These are phyloP conservation scores for Xiphophorus maculatus DNA, from an alignment of 2,113 vertebrate genomes.

Conservation along the genomic window DNA sequence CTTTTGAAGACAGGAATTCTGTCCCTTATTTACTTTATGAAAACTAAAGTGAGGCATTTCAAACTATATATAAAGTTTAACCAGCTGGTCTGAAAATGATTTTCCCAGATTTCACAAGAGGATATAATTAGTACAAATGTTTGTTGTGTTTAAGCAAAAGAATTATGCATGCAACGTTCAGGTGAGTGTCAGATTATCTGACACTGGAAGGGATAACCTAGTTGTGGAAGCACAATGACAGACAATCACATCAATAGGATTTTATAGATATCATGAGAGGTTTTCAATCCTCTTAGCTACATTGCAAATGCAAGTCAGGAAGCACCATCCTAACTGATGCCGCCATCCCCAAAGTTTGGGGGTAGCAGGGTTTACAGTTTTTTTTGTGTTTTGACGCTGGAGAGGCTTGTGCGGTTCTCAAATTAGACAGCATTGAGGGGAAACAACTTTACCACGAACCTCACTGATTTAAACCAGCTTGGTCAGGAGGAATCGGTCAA, in stretches of 20 bases:
- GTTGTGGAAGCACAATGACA: conserved; percentile 12
- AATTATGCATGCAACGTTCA: neutral
- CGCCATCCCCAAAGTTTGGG: too few relatives aligned
- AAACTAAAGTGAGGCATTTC: neutral
- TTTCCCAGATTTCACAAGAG: neutral
- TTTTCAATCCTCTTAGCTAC: neutral
- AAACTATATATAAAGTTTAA: neutral
- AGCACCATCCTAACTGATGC: too few relatives aligned
- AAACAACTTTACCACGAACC: too few relatives aligned
- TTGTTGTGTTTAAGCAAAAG: neutral
- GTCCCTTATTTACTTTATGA: too few relatives aligned
- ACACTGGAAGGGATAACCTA: conserved; percentile 19
- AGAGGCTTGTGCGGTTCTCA: too few relatives aligned
- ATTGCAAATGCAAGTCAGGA: neutral
- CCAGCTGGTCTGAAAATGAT: neutral
- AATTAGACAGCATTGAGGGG: too few relatives aligned
- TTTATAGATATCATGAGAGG: neutral
- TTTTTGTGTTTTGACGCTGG: too few relatives aligned
- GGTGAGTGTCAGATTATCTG: neutral
- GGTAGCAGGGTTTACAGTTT: too few relatives aligned
- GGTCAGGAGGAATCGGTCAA: too few relatives aligned
- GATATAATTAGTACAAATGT: neutral
- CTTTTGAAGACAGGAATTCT: neutral
- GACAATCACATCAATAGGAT: conserved; percentile 5
- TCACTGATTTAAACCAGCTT: too few relatives aligned